Base-by-base conservation (phyloP, 1,140 invertebrate genomes). In the Sitophilus oryzae region DNA sequence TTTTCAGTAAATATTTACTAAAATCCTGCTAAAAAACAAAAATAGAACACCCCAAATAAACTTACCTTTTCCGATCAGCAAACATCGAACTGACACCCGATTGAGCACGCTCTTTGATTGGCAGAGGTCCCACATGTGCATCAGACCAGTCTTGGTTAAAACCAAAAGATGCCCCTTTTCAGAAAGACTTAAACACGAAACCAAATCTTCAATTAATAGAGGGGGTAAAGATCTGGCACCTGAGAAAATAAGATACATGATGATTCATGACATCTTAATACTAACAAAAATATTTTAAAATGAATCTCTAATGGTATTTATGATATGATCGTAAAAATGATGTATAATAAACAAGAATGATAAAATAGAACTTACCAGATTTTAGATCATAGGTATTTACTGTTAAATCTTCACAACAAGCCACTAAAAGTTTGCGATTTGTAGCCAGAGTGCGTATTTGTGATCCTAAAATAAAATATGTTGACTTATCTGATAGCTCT, bases 51-150 rank as follows among this genome's bases (percentile, higher is more conserved):
- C 16, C 35, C 9, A 2, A 20, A n/a, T 14, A 35, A 18, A 25
- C 47, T 47, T 63, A 77, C 77, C 74, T 59, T 71, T 75, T 43
- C 72, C 73, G 0, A 66, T 58, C 14, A 79, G 60, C 11, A 78
- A 66, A 60, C 70, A 73, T 40, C 75, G 63, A 25, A 80, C 70
- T 52, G 73, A 75, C 2, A 79, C 62, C 5, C 76, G 67, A 45
- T 53, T 65, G 20, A 71, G 56, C 18, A 71, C 35, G 25, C 61
- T 62, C 47, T 62, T 67, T 6, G 23, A 51, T 18, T 40, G 49
- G n/a, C 59, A 42, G 11, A 73, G 60, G 57, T 68, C 61, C 73
- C 73, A 74, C 58, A 73, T 65, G 48, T 69, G 62, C 14, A 74
- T 44, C n/a, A 71, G 46, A 19, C 71, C 71, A 18, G 68, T 69